Evolutionary conservation across 2,797 vertebrate genomes (phyloP), one percentile per base, ranked within the genome.

Genomic region (Tragelaphus eurycerus): DNA sequence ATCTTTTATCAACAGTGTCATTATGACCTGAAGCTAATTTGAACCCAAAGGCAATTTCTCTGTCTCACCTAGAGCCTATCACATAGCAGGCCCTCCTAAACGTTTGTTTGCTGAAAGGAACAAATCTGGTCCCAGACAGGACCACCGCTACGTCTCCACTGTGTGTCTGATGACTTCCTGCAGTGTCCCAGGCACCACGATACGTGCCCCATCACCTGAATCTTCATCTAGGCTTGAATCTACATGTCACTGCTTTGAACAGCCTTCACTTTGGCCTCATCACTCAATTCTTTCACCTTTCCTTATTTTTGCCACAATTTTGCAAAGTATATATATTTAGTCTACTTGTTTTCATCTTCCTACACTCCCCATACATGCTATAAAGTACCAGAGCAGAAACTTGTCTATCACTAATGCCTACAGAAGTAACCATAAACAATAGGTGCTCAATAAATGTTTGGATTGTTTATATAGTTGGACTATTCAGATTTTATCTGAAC

Each of bases 401-500:
- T 13, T 57, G 13, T 91, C 50, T 88, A 57, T 84, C 12, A 1
- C n/a, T 54, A 87, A 85, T n/a, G 64, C 43, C 31, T 43, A 64
- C 59, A 50, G 16, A 21, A 71, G 7, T n/a, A 50, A 10, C 16
- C 52, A 89, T 50, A 88, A 93, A 52, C 7, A 90, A 83, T 50
- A 67, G 19, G 59, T 48, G 2, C 27, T 95, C 19, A 62, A 46
- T 84, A 93, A 71, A 60, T 38, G 79, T 43, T 81, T 74, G 71
- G 71, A 74, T 25, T 43, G 6, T 25, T 43, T 46, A 14, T 46
- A 74, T 43, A 74, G 5, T 16, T 89, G 12, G n/a, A 48, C 60
- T 83, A 52, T 71, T 96, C 60, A 93, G 52, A 34, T 59, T 85
- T 96, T 74, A 67, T 94, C 43, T 82, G 86, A 89, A 85, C 54